Percentiles rank a stretch among this genome's conserved stretches.
Evolutionary conservation across 2,113 vertebrate genomes (phyloP).

Genomic region (Hylia prasina): DNA sequence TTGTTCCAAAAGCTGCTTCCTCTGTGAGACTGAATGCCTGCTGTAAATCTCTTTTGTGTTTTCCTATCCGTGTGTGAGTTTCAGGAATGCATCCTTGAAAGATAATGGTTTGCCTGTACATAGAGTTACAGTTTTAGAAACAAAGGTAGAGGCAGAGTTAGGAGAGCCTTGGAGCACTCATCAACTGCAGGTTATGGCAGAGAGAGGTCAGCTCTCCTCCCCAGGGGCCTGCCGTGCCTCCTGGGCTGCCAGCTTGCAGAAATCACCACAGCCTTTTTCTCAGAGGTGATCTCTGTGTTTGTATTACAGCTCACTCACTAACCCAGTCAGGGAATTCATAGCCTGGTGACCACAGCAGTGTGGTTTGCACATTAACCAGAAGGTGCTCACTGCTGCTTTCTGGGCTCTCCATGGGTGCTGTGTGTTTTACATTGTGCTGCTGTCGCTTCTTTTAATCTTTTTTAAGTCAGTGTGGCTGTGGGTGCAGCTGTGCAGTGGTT

Average conservation of each 20-base stretch:
- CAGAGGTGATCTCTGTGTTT: neutral
- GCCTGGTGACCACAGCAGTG: neutral
- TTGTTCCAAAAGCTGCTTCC: neutral
- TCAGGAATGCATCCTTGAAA: neutral
- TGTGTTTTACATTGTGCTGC: neutral
- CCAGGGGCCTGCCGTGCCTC: neutral
- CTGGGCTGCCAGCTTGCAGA: neutral
- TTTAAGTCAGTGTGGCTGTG: neutral
- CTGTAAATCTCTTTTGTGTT: neutral
- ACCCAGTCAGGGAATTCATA: neutral
- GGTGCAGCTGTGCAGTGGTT: neutral
- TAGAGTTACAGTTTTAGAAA: neutral
- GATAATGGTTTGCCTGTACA: neutral
- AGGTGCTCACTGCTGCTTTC: neutral
- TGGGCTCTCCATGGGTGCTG: neutral
- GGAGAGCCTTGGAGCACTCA: neutral
- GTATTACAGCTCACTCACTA: neutral
- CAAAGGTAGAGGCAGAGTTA: neutral
- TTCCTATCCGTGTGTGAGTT: neutral
- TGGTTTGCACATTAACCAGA: neutral
- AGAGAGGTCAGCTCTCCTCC: neutral
- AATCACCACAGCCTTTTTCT: neutral
- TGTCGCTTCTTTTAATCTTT: neutral
- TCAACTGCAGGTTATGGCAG: neutral
- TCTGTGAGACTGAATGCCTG: neutral